These are phyloP conservation scores for Muntiacus muntjak DNA, from an alignment of 2,113 vertebrate species.

Conservation along the genomic window DNA sequence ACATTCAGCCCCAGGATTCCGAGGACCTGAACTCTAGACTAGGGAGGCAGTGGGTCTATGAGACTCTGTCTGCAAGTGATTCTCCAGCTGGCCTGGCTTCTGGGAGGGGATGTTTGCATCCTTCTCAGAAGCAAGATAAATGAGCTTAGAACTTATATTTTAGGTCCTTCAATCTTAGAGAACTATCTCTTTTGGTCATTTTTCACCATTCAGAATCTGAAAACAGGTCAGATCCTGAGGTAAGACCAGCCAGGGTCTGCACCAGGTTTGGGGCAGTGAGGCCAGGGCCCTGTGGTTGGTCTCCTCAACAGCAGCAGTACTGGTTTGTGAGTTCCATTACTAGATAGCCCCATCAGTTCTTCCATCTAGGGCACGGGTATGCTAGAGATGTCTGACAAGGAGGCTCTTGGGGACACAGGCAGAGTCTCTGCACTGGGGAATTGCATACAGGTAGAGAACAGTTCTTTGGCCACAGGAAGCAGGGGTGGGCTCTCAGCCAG, in stretches of 20 bases:
- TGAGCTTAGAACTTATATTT: conserved; percentile 11
- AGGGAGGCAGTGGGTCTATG: neutral
- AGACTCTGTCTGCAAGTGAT: neutral
- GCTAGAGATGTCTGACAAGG: neutral
- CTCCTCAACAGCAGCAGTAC: neutral
- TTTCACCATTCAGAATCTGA: conserved; percentile 27
- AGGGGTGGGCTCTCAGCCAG: neutral
- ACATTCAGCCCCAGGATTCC: neutral
- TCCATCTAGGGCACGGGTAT: neutral
- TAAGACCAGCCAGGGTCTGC: neutral
- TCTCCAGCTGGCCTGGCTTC: neutral
- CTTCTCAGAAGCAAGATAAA: neutral
- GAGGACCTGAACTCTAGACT: neutral
- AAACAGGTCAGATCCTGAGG: neutral
- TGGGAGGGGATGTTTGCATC: neutral
- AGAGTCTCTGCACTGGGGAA: neutral
- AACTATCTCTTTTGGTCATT: neutral
- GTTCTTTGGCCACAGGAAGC: neutral
- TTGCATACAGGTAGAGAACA: neutral
- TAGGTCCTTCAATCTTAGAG: neutral
- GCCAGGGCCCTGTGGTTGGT: neutral
- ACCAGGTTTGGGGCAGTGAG: neutral
- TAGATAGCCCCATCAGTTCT: neutral
- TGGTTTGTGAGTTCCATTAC: neutral
- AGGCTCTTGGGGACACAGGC: neutral